Evolutionary conservation across 2,888 invertebrate species (phyloP), one percentile per base, ranked within the genome.

Genomic region (Agriopis leucophaearia): DNA sequence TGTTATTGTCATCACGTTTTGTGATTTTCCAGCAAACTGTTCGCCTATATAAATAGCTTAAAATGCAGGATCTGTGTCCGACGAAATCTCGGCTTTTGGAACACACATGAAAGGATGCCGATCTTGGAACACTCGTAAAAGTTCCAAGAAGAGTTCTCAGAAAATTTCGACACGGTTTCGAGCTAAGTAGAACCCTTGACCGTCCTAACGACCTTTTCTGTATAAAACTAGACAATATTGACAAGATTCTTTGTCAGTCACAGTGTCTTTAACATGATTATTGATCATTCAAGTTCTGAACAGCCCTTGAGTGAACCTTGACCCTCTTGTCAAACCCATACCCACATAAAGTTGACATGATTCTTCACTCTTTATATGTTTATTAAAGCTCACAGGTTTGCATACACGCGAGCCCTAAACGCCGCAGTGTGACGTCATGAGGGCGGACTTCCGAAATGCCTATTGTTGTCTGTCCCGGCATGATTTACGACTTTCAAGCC

Each of bases 381-480:
- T 66, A 70, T 63, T 38, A 62, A 65, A 71, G 65, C 60, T 63
- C 68, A 59, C 64, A 59, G 69, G 63, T 70, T 73, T 62, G 65
- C 64, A 69, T 55, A 64, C 71, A 60, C 50, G 64, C 70, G 71
- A 73, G 61, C 72, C 76, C 74, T 78, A 82, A 84, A 77, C 79
- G 78, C 84, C 84, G 81, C 85, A 84, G 77, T 78, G 72, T 88
- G 84, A 88, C 85, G 86, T 87, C 85, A 86, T 55, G 62, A 66
- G 75, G 74, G 77, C 74, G 80, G 78, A 78, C 79, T 78, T 78
- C 78, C 81, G 74, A 77, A 79, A 80, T 74, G 74, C 78, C 82
- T 80, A 89, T 90, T 90, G 87, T 87, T 85, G 86, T 86, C 85
- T 86, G 84, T 72, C 75, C 62, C 70, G 56, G 61, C 72, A 71